Conservation (phyloP, 2,797 vertebrate species). For the Phalloptychus januarius region DNA sequence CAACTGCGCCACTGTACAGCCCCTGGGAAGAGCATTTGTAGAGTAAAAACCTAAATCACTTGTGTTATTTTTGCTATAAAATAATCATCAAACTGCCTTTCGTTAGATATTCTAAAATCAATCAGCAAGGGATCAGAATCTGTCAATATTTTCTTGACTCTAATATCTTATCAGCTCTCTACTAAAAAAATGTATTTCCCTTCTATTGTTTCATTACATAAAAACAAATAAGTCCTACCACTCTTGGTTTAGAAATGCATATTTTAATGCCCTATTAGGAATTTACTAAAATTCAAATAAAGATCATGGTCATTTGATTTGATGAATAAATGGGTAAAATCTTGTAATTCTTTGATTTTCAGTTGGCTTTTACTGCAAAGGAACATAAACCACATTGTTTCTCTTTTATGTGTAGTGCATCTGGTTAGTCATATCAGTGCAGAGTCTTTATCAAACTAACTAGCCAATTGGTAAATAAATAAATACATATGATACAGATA, state of each 20-base stretch:
- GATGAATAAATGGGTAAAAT: not conserved
- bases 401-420: not conserved
- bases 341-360: not conserved
- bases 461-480: not conserved
- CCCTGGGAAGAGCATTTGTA: not conserved
- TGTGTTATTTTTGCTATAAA: not conserved
- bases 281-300: not conserved
- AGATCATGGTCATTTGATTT: not conserved
- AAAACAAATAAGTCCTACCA: not conserved
- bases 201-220: not conserved
- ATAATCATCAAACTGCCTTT: not conserved
- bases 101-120: not conserved
- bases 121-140: not conserved
- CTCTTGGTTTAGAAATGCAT: not conserved
- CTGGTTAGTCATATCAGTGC: not conserved
- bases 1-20: too few relatives aligned
- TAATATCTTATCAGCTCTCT: not conserved
- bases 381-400: not conserved
- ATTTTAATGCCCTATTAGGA: not conserved
- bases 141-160: not conserved
- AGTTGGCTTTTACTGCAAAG: not conserved
- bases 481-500: not conserved
- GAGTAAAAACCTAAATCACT: not conserved
- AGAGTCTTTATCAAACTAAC: not conserved
- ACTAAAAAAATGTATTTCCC: not conserved